Conservation (phyloP, 2,888 invertebrate species). For the Sepiola atlantica region DNA sequence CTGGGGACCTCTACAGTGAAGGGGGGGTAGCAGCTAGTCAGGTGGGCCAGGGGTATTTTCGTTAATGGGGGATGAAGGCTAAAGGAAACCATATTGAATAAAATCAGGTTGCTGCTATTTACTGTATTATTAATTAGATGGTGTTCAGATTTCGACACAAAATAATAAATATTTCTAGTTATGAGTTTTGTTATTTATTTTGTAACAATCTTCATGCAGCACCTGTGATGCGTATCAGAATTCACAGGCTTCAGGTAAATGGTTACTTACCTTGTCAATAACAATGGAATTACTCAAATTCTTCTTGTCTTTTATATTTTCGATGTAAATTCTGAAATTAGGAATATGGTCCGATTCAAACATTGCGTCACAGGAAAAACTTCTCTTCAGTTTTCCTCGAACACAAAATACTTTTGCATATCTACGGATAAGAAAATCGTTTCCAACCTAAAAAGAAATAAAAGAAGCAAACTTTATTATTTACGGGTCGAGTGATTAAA, state of each 20-base stretch:
- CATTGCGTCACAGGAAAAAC: constrained; percentile 56
- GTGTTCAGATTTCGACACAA: too few species aligned
- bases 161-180: too few species aligned
- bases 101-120: too few species aligned
- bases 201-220: too few species aligned
- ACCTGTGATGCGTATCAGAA: too few species aligned
- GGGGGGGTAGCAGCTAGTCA: too few species aligned
- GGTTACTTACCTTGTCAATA: constrained; percentile 60
- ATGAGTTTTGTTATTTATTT: too few species aligned
- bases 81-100: too few species aligned
- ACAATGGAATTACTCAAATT: constrained; percentile 56
- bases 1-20: too few species aligned
- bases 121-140: too few species aligned
- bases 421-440: constrained; percentile 57
- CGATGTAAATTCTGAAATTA: constrained; percentile 57
- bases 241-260: background rate
- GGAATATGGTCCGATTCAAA: constrained; percentile 56
- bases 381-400: constrained; percentile 54
- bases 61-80: too few species aligned
- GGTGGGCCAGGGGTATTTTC: too few species aligned
- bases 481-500: background rate
- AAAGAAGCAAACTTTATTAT: background rate
- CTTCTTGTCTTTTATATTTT: constrained; percentile 49
- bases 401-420: constrained; percentile 56
- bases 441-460: background rate